Conservation (phyloP, 64 coral and sea anemone genomes). For the Pocillopora verrucosa region DNA sequence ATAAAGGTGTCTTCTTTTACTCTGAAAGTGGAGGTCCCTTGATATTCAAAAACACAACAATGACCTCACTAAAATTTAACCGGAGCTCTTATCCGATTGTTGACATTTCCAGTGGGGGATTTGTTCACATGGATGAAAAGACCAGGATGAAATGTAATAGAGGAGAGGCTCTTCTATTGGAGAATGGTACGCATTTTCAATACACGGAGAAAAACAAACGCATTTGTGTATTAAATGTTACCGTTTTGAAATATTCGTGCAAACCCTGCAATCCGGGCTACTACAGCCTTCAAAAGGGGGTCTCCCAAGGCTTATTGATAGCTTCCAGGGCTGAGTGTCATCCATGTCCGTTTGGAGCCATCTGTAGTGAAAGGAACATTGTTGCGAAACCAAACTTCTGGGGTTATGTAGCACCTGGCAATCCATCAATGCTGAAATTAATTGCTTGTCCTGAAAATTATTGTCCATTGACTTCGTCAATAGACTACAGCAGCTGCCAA, state of each 20-base stretch:
- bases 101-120: too few species aligned
- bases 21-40: background rate
- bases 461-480: background rate
- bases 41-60: background rate
- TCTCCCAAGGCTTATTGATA: background rate
- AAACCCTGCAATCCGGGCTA: too few species aligned
- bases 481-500: slow-evolving; percentile 38
- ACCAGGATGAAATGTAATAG: too few species aligned
- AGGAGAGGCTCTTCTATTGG: too few species aligned
- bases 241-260: background rate
- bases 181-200: too few species aligned
- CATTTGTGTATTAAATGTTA: background rate
- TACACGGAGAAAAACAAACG: background rate
- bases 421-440: slow-evolving; percentile 10
- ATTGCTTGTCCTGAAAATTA: slow-evolving; percentile 41
- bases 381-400: slow-evolving; percentile 22
- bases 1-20: background rate
- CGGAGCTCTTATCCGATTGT: background rate
- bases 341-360: slow-evolving; percentile 22
- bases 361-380: slow-evolving; percentile 11
- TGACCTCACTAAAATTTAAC: background rate
- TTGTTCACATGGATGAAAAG: too few species aligned
- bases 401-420: background rate
- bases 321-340: background rate
- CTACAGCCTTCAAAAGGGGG: background rate